Base-by-base conservation (phyloP, 2,888 invertebrate genomes). In the Exocentrus adspersus region DNA sequence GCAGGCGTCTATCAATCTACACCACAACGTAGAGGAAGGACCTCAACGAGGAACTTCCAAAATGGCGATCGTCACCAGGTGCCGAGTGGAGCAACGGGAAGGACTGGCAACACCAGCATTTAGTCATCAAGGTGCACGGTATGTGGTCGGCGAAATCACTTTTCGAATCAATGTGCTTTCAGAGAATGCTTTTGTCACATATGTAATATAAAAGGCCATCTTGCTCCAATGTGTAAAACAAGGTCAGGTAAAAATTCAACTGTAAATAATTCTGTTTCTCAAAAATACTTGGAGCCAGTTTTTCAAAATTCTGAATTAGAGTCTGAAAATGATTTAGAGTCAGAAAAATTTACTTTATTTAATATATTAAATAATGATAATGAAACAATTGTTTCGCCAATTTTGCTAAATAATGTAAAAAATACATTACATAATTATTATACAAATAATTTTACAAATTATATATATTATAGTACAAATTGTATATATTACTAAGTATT, bases 151-250 rank as follows among this genome's bases (percentile, higher is more conserved):
- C 28, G 43, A 3, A 30, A 56, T 48, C 54, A 56, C 16, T 12
- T 21, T 12, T 14, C 10, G 19, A 56, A 9, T 19, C 53, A 54
- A 41, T 46, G 61, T 19, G 9, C 54, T 19, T 61, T 46, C 14
- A 42, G 42, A 6, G 42, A 42, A 16, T 42, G 42, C 14, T 46
- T 3, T 30, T 30, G 30, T 6, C 30, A 30, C 7, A 30, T 30
- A 10, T 30, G 30, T 6, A 30, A 30, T 6, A 24, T 53, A 9
- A 43, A 60, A 17, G 60, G 60, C 32, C 61, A 61, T 46, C 32
- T 61, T 2, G 61, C 61, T 19, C 28, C 45, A 6, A 32, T 61
- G 28, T 60, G 60, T 53, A 28, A 41, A 20, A 28, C 41, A 32
- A 61, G 54, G 21, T 46, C 42, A 32, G 42, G 12, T 17, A 14